Evolutionary conservation across 2,113 vertebrate genomes (phyloP).

Genomic region (Paedocypris sp.): DNA sequence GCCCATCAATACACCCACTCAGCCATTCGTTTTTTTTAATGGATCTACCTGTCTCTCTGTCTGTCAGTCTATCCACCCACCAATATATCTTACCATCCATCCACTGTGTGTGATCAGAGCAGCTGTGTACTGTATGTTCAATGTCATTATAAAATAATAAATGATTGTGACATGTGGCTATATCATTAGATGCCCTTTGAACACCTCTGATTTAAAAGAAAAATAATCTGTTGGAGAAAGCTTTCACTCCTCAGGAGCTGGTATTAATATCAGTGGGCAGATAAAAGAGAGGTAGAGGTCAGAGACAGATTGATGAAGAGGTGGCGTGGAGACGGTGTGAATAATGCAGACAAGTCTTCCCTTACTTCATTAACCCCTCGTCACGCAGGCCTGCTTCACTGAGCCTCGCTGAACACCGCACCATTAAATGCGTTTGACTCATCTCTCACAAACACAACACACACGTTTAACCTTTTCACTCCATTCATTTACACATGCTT

Average conservation of each 20-base stretch:
- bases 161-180: no score
- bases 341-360: slow-evolving; percentile 28
- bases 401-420: background rate
- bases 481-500: background rate
- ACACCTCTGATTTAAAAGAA: no score
- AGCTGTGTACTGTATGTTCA: no score
- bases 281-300: slow-evolving; percentile 14
- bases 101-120: no score
- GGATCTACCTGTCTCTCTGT: no score
- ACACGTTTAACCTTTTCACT: background rate
- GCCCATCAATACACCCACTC: no score
- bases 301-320: slow-evolving; percentile 24
- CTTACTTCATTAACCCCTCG: slow-evolving; percentile 20
- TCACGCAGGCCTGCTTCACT: background rate
- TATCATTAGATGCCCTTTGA: no score
- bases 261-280: slow-evolving; percentile 17
- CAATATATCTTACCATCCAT: no score
- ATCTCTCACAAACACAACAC: background rate
- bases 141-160: no score
- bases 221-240: no score
- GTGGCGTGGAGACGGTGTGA: slow-evolving; percentile 20
- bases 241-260: background rate
- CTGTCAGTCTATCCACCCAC: no score
- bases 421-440: background rate
- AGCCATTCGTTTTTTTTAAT: no score